Evolutionary conservation across 1,140 invertebrate genomes (phyloP).

Genomic region (Leptoteleia sp.): DNA sequence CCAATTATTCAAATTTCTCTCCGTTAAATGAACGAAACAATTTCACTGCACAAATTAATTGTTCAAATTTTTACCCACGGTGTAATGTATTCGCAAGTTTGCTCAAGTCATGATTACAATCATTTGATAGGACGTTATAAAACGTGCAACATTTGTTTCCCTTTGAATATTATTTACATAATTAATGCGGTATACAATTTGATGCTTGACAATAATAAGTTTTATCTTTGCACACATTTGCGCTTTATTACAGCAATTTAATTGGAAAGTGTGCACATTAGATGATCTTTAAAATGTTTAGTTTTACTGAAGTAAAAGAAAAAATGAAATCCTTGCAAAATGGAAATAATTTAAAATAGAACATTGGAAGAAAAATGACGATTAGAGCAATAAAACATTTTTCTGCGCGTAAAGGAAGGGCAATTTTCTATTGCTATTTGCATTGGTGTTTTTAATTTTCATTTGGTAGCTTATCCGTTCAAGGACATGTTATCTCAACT

Average conservation of each 20-base stretch:
- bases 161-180: constrained; percentile 24
- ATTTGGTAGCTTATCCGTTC: constrained; percentile 45
- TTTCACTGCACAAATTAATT: too few relatives aligned
- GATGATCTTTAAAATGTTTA: background rate
- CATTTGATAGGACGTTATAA: constrained; percentile 7
- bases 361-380: too few relatives aligned
- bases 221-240: constrained; percentile 12
- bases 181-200: constrained; percentile 2
- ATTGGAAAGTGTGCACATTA: background rate
- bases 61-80: background rate
- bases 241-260: constrained; percentile 1
- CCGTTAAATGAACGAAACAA: too few relatives aligned
- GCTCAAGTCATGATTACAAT: background rate
- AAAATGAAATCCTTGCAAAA: background rate
- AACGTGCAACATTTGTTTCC: background rate
- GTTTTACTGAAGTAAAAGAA: background rate
- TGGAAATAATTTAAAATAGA: too few relatives aligned
- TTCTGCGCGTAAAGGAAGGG: constrained; percentile 8
- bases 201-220: constrained; percentile 6
- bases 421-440: constrained; percentile 51
- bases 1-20: too few relatives aligned
- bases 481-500: constrained; percentile 49
- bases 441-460: constrained; percentile 3
- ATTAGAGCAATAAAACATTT: too few relatives aligned
- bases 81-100: too few relatives aligned